phyloP scores from a whole-genome alignment of 2,113 vertebrate species.

The Coracopsis vasa region DNA sequence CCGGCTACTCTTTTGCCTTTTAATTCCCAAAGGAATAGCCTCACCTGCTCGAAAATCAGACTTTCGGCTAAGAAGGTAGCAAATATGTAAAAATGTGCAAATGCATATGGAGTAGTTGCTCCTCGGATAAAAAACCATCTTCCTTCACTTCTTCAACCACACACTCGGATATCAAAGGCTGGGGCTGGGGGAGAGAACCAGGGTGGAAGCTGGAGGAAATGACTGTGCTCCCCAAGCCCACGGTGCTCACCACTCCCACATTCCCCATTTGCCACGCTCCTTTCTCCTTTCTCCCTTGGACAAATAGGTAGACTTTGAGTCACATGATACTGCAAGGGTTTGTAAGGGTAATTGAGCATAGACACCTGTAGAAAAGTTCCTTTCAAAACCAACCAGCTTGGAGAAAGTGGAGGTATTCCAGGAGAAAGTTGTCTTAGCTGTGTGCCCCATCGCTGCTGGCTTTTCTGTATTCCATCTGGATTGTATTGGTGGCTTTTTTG shows the following conservation, averaged over 20 bases:
- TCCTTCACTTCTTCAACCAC: not conserved
- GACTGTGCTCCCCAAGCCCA: not conserved
- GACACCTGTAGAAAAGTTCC: not conserved
- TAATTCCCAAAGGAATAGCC: not conserved
- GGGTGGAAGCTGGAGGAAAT: not conserved
- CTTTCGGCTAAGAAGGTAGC: not conserved
- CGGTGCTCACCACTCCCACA: slow-evolving; percentile 9
- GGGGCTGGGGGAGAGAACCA: accelerated
- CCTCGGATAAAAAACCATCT: not conserved
- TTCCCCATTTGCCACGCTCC: slow-evolving; percentile 35
- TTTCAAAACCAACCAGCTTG: not conserved
- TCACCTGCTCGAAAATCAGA: not conserved
- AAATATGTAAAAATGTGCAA: not conserved
- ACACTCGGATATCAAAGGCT: not conserved
- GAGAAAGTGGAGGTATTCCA: not conserved
- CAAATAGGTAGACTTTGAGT: slow-evolving; percentile 41
- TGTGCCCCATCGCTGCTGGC: not conserved
- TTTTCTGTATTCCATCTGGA: not conserved
- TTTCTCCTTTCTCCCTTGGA: slow-evolving; percentile 1
- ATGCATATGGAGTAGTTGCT: not conserved
- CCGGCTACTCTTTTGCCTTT: not conserved
- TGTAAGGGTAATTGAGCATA: slow-evolving; percentile 29
- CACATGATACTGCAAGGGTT: slow-evolving; percentile 30
- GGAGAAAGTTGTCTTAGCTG: not conserved
- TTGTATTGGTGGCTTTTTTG: not conserved